phyloP scores from a whole-genome alignment of 92 coral and sea anemone species.

The Diadumene lineata region DNA sequence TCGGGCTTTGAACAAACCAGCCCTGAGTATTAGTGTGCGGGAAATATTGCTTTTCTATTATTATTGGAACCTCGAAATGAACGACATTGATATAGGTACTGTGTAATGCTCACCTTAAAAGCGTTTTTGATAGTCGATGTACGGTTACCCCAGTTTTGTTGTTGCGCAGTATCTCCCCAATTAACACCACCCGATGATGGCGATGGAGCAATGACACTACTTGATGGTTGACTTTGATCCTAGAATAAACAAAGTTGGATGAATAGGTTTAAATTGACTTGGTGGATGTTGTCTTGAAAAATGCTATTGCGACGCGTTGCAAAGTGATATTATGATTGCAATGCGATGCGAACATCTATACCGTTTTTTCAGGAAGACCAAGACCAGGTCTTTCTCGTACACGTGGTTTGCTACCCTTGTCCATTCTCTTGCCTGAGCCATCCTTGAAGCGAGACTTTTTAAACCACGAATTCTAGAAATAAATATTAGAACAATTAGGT shows the following conservation, averaged over 20 bases:
- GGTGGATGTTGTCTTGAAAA: too few relatives aligned
- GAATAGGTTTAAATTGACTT: too few relatives aligned
- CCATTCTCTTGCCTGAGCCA: slow-evolving; percentile 86
- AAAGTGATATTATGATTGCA: too few relatives aligned
- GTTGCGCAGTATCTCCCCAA: slow-evolving; percentile 69
- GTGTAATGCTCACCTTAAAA: slow-evolving; percentile 60
- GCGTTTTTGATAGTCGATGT: slow-evolving; percentile 89
- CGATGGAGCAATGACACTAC: background rate
- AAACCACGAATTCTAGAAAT: slow-evolving; percentile 87
- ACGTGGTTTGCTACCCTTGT: slow-evolving; percentile 84
- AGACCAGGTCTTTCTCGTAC: slow-evolving; percentile 96
- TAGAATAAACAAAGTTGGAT: background rate
- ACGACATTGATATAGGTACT: background rate
- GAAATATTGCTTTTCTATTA: too few relatives aligned
- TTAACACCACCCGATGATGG: slow-evolving; percentile 49
- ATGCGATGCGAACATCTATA: background rate
- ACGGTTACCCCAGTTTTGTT: slow-evolving; percentile 79
- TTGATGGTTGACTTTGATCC: slow-evolving; percentile 11
- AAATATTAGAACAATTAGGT: too few relatives aligned
- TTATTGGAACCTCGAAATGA: too few relatives aligned
- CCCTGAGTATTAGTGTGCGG: too few relatives aligned
- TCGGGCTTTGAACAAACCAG: too few relatives aligned
- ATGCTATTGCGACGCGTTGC: too few relatives aligned
- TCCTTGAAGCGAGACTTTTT: slow-evolving; percentile 89
- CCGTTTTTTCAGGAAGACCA: slow-evolving; percentile 80